A percentile compares a stretch with the other conserved stretches of the same genome.
Evolutionary conservation across 2,797 vertebrate genomes (phyloP).

Genomic region (Hylomyscus alleni): DNA sequence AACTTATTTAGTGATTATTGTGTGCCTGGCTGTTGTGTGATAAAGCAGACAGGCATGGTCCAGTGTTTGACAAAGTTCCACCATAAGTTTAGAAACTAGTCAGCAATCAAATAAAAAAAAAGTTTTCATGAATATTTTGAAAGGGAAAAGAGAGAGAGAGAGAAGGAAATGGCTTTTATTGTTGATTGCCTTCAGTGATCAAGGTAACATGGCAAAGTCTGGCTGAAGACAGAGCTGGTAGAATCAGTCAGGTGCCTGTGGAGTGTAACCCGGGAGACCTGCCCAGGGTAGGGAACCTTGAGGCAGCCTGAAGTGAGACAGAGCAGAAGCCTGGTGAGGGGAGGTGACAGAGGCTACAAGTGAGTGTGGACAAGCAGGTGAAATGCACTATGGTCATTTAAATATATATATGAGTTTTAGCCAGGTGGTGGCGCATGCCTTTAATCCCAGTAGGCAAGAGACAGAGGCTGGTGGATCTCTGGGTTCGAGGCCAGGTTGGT

Average conservation of each 20-base stretch:
- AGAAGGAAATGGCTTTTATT: not conserved
- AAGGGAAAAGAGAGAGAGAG: not conserved
- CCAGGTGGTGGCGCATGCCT: not conserved
- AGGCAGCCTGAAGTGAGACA: not conserved
- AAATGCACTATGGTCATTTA: not conserved
- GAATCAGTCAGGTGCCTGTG: not conserved
- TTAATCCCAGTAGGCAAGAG: not conserved
- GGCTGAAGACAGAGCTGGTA: not conserved
- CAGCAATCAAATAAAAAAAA: not conserved
- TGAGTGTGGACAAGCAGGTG: not conserved
- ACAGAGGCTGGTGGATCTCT: not conserved
- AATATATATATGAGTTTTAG: not conserved
- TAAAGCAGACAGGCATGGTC: not conserved
- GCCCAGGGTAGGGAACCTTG: not conserved
- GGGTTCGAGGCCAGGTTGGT: not conserved
- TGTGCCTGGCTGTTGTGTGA: accelerated
- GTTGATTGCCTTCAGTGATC: not conserved
- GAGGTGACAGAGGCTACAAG: not conserved
- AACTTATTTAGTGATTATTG: not conserved
- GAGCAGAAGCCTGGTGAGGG: not conserved
- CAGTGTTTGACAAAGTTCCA: not conserved
- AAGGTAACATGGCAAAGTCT: not conserved
- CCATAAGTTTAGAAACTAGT: not conserved
- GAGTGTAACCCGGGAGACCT: accelerated
- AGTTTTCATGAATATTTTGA: not conserved